Evolutionary conservation across 2,797 vertebrate genomes (phyloP).

Genomic region (Distichodus sexfasciatus): DNA sequence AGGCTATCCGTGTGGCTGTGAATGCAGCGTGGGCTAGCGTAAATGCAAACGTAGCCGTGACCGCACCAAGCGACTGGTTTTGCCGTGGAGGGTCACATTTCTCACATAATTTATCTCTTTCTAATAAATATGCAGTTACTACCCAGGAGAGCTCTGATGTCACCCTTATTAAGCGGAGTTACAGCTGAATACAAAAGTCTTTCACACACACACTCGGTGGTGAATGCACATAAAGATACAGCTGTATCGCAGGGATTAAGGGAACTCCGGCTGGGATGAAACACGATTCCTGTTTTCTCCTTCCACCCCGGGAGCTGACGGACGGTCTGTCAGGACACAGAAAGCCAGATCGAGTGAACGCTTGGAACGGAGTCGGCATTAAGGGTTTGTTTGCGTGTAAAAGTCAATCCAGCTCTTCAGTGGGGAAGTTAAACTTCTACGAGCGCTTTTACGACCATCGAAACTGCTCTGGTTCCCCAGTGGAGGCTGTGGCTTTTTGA

Average conservation of each 20-base stretch:
- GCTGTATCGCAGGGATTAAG: constrained; percentile 56
- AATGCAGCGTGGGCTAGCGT: too few relatives aligned
- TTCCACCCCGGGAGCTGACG: constrained; percentile 49
- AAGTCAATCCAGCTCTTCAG: constrained; percentile 56
- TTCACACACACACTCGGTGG: background rate
- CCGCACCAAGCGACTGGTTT: too few relatives aligned
- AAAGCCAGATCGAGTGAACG: constrained; percentile 18
- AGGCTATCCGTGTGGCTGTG: too few relatives aligned
- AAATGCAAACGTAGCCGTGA: too few relatives aligned
- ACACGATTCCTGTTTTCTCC: constrained; percentile 51
- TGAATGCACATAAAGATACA: too few relatives aligned
- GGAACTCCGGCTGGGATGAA: constrained; percentile 59
- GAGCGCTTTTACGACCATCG: constrained; percentile 19
- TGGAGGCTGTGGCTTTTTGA: constrained; percentile 12
- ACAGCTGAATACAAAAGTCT: background rate
- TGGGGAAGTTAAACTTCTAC: constrained; percentile 41
- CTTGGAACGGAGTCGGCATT: constrained; percentile 41
- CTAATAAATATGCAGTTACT: too few relatives aligned
- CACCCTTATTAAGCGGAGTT: too few relatives aligned
- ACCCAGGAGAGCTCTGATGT: too few relatives aligned
- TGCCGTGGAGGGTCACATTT: too few relatives aligned
- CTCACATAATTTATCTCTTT: too few relatives aligned
- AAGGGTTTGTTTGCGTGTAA: constrained; percentile 61
- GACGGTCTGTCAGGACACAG: constrained; percentile 38
- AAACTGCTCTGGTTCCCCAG: background rate